Conservation (phyloP, 2,113 vertebrate genomes). For the Lophotis ruficrista region DNA sequence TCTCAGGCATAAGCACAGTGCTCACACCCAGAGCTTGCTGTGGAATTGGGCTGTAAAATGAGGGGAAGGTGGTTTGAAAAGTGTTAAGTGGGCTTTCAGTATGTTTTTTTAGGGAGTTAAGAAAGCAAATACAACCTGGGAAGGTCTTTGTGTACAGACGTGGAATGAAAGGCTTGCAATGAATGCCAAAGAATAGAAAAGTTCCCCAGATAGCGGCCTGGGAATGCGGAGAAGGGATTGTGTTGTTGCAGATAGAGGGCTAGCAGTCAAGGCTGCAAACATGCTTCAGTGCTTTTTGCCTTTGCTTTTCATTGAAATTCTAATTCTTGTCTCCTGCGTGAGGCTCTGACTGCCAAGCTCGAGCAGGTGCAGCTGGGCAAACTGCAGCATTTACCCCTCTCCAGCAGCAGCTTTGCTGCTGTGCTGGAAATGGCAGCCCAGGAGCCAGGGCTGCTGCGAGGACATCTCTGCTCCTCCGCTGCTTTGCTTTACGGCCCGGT, state of each 20-base stretch:
- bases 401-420: background rate
- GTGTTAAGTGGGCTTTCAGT: background rate
- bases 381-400: background rate
- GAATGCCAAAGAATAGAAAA: background rate
- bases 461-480: background rate
- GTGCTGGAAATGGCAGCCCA: background rate
- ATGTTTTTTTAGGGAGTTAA: background rate
- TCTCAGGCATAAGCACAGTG: background rate
- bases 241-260: background rate
- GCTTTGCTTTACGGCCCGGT: accelerated
- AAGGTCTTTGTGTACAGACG: background rate
- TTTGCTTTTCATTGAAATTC: background rate
- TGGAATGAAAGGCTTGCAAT: background rate
- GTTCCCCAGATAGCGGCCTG: background rate
- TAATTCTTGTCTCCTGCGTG: background rate
- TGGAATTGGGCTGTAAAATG: background rate
- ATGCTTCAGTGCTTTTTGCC: background rate
- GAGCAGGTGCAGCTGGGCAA: background rate
- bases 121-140: background rate
- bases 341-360: accelerated
- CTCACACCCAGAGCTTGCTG: background rate
- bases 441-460: background rate
- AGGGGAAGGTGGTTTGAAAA: background rate
- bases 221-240: background rate
- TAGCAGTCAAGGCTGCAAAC: background rate